These are phyloP conservation scores for Drosophila watanabei DNA, from an alignment of 1,140 invertebrate species.

Conservation along the genomic window DNA sequence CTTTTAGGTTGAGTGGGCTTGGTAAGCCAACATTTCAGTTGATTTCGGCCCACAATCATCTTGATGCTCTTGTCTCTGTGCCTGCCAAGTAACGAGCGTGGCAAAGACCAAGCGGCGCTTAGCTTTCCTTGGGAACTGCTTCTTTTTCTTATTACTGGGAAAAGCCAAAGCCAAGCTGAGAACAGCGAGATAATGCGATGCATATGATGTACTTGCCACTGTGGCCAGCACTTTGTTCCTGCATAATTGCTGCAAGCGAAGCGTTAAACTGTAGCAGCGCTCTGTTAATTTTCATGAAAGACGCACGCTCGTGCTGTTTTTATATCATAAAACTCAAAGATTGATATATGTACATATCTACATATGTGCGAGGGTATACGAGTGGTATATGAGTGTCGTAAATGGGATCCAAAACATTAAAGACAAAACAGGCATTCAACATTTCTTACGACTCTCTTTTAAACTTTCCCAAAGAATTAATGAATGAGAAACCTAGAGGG, in stretches of 20 bases:
- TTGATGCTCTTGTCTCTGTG: not conserved
- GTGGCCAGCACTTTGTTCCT: conserved; percentile 49
- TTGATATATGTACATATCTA: conserved; percentile 1
- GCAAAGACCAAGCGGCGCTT: conserved; percentile 62
- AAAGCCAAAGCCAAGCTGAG: not conserved
- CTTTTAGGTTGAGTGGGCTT: not conserved
- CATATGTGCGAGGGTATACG: conserved; percentile 13
- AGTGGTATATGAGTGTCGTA: conserved; percentile 66
- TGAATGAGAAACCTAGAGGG: conserved; percentile 19
- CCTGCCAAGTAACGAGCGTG: conserved; percentile 6
- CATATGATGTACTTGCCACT: conserved; percentile 32
- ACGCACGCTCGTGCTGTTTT: conserved; percentile 14
- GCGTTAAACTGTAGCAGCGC: conserved; percentile 67
- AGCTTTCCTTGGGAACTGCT: conserved; percentile 57
- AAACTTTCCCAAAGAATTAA: conserved; percentile 64
- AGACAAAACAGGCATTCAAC: conserved; percentile 64
- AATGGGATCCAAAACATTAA: conserved; percentile 54
- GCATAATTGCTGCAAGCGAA: conserved; percentile 67
- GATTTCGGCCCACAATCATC: conserved; percentile 2
- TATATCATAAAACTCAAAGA: conserved; percentile 22
- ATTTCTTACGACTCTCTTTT: conserved; percentile 25
- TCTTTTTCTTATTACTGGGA: conserved; percentile 13
- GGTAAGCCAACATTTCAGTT: not conserved
- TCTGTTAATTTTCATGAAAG: conserved; percentile 63
- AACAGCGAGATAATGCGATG: conserved; percentile 11